Conservation (phyloP, 2,797 vertebrate species). For the Erethizon dorsatum region DNA sequence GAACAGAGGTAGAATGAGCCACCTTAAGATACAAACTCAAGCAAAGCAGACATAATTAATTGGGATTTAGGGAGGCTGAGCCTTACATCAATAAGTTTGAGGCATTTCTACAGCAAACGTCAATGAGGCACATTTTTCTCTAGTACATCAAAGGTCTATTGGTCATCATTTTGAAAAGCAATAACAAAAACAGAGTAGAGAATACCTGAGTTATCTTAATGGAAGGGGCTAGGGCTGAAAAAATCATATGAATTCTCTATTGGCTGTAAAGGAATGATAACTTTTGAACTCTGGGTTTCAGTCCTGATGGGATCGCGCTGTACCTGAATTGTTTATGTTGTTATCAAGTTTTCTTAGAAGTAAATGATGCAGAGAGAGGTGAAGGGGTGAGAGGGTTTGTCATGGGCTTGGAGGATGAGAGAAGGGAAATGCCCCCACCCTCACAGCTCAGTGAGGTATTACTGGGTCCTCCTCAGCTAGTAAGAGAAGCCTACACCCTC, state of each 20-base stretch:
- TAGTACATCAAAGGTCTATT: neutral
- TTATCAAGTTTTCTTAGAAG: neutral
- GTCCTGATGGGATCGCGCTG: neutral
- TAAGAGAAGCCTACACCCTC: neutral
- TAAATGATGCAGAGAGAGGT: neutral
- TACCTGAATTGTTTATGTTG: no score
- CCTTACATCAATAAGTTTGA: no score
- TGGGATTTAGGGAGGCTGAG: neutral
- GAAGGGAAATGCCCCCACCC: neutral
- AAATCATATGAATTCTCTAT: neutral
- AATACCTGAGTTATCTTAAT: neutral
- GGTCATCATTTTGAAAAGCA: neutral
- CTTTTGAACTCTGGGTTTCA: neutral
- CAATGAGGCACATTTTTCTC: neutral
- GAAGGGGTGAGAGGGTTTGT: no score
- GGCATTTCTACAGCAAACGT: neutral
- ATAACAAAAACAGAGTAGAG: neutral
- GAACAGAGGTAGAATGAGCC: accelerated
- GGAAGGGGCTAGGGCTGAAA: no score
- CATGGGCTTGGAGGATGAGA: neutral
- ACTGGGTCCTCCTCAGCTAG: neutral
- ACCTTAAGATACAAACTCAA: neutral
- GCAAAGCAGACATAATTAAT: accelerated
- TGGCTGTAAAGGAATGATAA: no score
- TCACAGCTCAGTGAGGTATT: neutral